phyloP scores from a whole-genome alignment of 2,888 invertebrate species.

The Cinara cedri region DNA sequence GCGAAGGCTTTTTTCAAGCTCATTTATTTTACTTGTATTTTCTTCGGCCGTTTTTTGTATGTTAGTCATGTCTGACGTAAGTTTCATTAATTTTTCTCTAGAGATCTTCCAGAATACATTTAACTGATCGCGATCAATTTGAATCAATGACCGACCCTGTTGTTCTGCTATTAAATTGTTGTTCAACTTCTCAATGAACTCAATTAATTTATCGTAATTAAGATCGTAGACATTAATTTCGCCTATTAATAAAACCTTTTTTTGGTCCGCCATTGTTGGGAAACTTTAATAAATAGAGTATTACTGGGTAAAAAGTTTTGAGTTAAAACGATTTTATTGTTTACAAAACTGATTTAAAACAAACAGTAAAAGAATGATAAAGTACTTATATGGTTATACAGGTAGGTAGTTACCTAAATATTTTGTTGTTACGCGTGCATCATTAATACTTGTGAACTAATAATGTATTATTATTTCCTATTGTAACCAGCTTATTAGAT shows the following conservation, averaged over 20 bases:
- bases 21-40: neutral
- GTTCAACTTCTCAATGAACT: neutral
- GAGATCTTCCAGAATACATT: neutral
- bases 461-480: too few relatives aligned
- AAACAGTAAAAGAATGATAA: too few relatives aligned
- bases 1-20: neutral
- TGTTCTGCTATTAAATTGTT: neutral
- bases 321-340: too few relatives aligned
- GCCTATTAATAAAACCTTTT: neutral
- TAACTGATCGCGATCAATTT: neutral
- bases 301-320: too few relatives aligned
- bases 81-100: neutral
- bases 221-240: neutral
- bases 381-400: too few relatives aligned
- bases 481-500: too few relatives aligned
- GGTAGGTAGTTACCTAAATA: too few relatives aligned
- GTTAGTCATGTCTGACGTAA: neutral
- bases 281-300: too few relatives aligned
- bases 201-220: neutral
- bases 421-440: too few relatives aligned
- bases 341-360: too few relatives aligned
- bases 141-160: neutral
- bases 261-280: neutral
- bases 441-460: too few relatives aligned
- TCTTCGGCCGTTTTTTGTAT: neutral